phyloP scores from a whole-genome alignment of 2,888 invertebrate genomes.

The Parnassius glacialis region DNA sequence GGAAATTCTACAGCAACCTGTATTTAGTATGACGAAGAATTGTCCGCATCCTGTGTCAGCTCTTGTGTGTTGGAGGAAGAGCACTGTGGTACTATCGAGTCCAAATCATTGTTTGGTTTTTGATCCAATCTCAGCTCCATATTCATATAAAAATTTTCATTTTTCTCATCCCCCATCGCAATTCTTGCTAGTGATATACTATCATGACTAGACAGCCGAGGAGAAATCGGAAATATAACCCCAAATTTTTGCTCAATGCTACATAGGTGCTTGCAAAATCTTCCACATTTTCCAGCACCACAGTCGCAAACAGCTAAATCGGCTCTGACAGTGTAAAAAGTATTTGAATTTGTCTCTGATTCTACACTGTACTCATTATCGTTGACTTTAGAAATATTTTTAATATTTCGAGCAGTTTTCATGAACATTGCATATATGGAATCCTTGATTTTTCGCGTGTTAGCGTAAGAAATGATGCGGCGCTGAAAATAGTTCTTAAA shows the following conservation, averaged over 20 bases:
- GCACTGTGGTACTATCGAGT: too few relatives aligned
- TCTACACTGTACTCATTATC: slow-evolving; percentile 29
- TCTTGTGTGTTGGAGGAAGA: too few relatives aligned
- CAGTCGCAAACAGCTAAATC: slow-evolving; percentile 28
- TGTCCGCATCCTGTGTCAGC: too few relatives aligned
- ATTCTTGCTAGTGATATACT: slow-evolving; percentile 27
- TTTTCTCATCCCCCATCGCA: slow-evolving; percentile 10
- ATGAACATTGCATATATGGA: slow-evolving; percentile 26
- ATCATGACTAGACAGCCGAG: slow-evolving; percentile 26
- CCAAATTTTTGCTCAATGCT: slow-evolving; percentile 24
- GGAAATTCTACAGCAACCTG: slow-evolving; percentile 19
- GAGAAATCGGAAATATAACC: slow-evolving; percentile 17
- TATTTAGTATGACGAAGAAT: too few relatives aligned
- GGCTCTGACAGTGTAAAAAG: slow-evolving; percentile 27
- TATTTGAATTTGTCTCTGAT: slow-evolving; percentile 28
- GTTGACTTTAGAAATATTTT: slow-evolving; percentile 27
- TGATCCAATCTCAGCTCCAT: too few relatives aligned
- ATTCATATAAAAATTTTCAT: too few relatives aligned
- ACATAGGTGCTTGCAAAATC: slow-evolving; percentile 23
- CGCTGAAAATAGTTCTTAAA: slow-evolving; percentile 27
- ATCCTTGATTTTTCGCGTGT: slow-evolving; percentile 27
- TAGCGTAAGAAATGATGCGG: slow-evolving; percentile 18
- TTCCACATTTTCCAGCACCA: slow-evolving; percentile 29
- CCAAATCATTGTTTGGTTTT: too few relatives aligned
- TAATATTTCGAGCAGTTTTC: slow-evolving; percentile 27